Conservation (phyloP, 2,888 invertebrate species). For the Heliconius ethilla region DNA sequence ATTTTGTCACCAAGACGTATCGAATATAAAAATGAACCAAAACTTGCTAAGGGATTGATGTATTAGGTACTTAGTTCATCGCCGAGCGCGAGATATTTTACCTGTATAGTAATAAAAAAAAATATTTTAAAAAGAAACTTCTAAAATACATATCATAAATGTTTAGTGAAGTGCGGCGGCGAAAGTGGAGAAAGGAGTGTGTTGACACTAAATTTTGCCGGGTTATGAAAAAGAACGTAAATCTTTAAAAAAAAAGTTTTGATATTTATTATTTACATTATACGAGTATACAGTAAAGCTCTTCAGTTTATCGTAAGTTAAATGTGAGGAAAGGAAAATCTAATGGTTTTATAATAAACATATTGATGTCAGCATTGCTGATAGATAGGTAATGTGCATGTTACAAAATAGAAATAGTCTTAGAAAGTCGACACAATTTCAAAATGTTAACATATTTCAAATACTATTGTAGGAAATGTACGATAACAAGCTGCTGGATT, state of each 20-base stretch:
- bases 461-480: background rate
- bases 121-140: no score
- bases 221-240: no score
- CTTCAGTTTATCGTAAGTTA: background rate
- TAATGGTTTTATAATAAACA: constrained; percentile 7
- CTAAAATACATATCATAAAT: no score
- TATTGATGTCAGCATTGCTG: background rate
- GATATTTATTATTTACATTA: no score
- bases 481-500: background rate
- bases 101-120: background rate
- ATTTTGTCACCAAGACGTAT: background rate
- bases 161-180: no score
- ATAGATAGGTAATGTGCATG: background rate
- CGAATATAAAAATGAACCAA: background rate
- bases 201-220: no score
- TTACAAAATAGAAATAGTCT: constrained; percentile 7
- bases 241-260: no score
- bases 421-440: constrained; percentile 13
- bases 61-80: background rate
- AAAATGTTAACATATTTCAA: constrained; percentile 10
- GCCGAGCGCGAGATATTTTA: background rate
- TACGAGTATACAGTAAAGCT: background rate
- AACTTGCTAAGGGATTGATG: background rate
- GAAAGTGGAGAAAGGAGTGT: no score
- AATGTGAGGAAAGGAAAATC: background rate